Evolutionary conservation across 2,113 vertebrate species (phyloP).

Genomic region (Elephas maximus): DNA sequence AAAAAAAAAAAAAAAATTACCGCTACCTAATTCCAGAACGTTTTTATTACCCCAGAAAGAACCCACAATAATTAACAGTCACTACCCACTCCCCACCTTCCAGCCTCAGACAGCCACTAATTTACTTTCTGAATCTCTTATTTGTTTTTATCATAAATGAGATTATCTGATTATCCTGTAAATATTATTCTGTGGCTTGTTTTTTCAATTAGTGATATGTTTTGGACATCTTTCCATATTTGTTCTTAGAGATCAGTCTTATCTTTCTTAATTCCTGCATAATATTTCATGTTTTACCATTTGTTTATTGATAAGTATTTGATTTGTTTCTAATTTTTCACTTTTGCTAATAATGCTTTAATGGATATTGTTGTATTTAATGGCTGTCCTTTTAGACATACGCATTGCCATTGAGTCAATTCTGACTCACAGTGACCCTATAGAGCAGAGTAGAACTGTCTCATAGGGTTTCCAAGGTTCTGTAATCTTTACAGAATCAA

Average conservation of each 20-base stretch:
- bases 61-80: neutral
- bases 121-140: neutral
- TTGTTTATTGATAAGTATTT: neutral
- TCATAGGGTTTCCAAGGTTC: neutral
- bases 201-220: neutral
- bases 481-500: neutral
- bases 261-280: neutral
- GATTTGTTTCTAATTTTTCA: neutral
- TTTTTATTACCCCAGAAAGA: neutral
- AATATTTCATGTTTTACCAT: neutral
- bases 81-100: neutral
- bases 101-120: neutral
- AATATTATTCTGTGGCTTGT: neutral
- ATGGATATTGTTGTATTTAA: neutral
- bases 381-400: neutral
- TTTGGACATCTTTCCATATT: neutral
- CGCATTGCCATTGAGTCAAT: too few species aligned
- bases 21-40: neutral
- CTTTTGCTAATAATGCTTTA: neutral
- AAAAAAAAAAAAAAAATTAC: too few species aligned
- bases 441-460: neutral
- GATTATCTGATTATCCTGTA: neutral
- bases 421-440: too few species aligned
- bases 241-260: neutral
- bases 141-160: neutral